Evolutionary conservation across 2,888 invertebrate genomes (phyloP), one percentile per base, ranked within the genome.

Genomic region (Hypomecis atomaria): DNA sequence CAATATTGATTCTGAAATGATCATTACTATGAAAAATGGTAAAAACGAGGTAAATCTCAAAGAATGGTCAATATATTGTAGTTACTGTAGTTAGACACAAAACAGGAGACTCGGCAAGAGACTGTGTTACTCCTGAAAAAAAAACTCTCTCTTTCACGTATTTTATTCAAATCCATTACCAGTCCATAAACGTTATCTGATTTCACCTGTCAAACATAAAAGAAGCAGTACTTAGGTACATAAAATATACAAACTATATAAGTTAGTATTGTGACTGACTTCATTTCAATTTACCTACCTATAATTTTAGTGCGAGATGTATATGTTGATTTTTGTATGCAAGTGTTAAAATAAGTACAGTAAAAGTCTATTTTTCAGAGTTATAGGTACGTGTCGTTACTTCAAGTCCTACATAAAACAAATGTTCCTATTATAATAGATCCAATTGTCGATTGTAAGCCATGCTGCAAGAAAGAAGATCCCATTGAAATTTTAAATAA

Each of bases 381-480:
- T 70, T 91, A 77, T 60, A 83, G 77, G 58, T 84, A 91, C 63
- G 84, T 92, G 5, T 89, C 90, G 7, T 63, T 90, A 44, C 72
- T 92, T 59, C 89, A 92, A 90, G 88, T 92, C 10, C 77, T 92
- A 42, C 92, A 92, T 77, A 92, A 90, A 84, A 87, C 88, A 1
- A 91, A 90, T 67, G 74, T 74, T 10, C 78, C 83, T 9, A 57
- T 71, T 37, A n/a, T 61, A 23, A 69, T 72, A 58, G 79, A 81
- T 47, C 55, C 69, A 13, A 63, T 45, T n/a, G 9, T 9, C 0
- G 71, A 62, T 23, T 40, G 52, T 8, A 55, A 71, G 43, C 43
- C 67, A 5, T 57, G 70, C 44, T 71, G 69, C 61, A 77, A 79
- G 50, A 82, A 83, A 55, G 82, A 90, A 72, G 86, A 90, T 71